phyloP scores from a whole-genome alignment of 2,113 vertebrate species.

The Danionella cerebrum region DNA sequence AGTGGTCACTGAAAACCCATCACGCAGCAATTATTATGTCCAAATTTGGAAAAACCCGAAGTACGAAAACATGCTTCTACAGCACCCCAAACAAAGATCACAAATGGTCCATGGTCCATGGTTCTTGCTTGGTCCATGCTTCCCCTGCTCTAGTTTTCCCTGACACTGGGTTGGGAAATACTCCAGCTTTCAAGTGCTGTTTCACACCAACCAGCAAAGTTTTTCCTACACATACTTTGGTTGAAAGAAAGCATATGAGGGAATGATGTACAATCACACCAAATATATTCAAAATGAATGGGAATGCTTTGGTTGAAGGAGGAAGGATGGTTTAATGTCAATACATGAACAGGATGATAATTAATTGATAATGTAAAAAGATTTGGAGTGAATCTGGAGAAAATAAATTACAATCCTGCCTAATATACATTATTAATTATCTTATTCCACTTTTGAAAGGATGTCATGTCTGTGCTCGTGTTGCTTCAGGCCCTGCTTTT shows the following conservation, averaged over 20 bases:
- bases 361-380: too few species aligned
- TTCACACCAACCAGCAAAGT: conserved; percentile 57
- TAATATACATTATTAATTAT: not conserved
- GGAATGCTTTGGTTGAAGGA: too few species aligned
- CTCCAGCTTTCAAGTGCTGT: conserved; percentile 57
- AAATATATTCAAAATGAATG: too few species aligned
- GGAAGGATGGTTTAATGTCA: too few species aligned
- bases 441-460: not conserved
- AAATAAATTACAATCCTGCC: not conserved
- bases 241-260: not conserved
- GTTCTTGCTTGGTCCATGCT: too few species aligned
- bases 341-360: too few species aligned
- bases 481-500: not conserved
- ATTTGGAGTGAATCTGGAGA: too few species aligned
- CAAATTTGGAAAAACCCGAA: not conserved
- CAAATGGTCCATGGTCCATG: not conserved
- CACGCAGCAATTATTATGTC: not conserved
- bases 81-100: conserved; percentile 2
- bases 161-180: conserved; percentile 46
- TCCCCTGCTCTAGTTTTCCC: conserved; percentile 37
- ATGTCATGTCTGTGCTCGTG: not conserved
- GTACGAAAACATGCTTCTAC: not conserved
- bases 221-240: conserved; percentile 52
- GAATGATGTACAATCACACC: too few species aligned
- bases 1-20: too few species aligned